Percentiles rank a stretch among this genome's conserved stretches.
These are phyloP conservation scores for Graphium colonna DNA, from an alignment of 2,888 invertebrate species.

Conservation along the genomic window DNA sequence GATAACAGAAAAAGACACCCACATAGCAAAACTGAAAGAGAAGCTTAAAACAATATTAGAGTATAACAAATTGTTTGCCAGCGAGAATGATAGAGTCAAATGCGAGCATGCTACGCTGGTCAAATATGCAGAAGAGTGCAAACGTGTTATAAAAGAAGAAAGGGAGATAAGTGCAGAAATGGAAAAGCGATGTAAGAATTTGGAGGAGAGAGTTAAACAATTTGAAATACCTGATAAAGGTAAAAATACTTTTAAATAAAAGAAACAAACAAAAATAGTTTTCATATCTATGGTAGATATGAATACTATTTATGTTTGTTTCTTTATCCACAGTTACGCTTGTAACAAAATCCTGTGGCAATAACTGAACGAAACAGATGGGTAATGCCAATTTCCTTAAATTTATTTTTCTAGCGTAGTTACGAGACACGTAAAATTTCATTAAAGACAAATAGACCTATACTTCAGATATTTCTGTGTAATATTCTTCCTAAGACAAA, in stretches of 20 bases:
- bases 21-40: constrained; percentile 81
- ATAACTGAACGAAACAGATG: too few species aligned
- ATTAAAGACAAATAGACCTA: too few species aligned
- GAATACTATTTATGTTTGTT: too few species aligned
- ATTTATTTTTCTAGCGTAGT: too few species aligned
- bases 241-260: constrained; percentile 31
- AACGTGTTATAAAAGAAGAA: constrained; percentile 67
- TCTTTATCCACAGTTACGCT: too few species aligned
- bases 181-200: constrained; percentile 53
- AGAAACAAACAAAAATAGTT: too few species aligned
- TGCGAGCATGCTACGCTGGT: constrained; percentile 70
- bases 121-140: constrained; percentile 74
- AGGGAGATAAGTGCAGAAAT: constrained; percentile 51
- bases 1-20: constrained; percentile 81
- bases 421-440: too few species aligned
- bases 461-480: too few species aligned
- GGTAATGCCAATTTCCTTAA: too few species aligned
- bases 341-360: too few species aligned
- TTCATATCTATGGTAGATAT: too few species aligned
- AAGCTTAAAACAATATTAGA: constrained; percentile 80
- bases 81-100: constrained; percentile 81
- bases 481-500: too few species aligned
- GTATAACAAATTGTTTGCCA: constrained; percentile 81
- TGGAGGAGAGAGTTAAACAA: constrained; percentile 59
- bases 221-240: constrained; percentile 66